A percentile compares a stretch with the other conserved stretches of the same genome.
Conservation (phyloP, 2,888 invertebrate genomes). For the Poecilobothrus nobilitatus region DNA sequence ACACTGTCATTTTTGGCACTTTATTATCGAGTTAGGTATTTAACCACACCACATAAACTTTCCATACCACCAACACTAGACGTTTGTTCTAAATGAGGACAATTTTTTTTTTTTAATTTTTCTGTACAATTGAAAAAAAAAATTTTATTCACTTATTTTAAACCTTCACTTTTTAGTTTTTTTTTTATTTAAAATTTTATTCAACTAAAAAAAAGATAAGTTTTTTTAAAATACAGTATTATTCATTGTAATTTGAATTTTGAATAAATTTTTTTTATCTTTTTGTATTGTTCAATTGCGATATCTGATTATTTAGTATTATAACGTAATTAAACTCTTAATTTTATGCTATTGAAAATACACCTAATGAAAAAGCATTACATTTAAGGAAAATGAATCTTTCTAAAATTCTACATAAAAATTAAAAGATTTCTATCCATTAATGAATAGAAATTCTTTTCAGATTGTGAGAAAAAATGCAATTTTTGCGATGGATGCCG, state of each 20-base stretch:
- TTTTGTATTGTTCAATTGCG: neutral
- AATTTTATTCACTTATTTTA: neutral
- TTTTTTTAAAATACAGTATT: neutral
- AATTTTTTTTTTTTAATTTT: neutral
- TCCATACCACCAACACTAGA: neutral
- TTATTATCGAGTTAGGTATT: neutral
- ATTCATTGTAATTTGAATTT: neutral
- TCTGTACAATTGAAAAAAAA: neutral
- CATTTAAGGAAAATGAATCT: neutral
- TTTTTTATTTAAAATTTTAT: neutral
- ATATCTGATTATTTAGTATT: neutral
- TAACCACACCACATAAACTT: neutral
- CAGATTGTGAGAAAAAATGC: neutral
- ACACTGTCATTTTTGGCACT: neutral
- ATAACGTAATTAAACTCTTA: neutral
- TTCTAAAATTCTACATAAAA: neutral
- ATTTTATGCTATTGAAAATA: neutral
- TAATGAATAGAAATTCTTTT: neutral
- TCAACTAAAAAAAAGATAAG: neutral
- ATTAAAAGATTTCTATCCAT: neutral
- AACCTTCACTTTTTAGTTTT: too few species aligned
- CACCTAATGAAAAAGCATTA: neutral
- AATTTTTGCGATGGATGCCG: constrained; percentile 5
- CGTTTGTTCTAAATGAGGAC: neutral
- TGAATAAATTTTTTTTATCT: neutral